Evolutionary conservation across 2,797 vertebrate genomes (phyloP).

Genomic region (Serranus cabrilla): DNA sequence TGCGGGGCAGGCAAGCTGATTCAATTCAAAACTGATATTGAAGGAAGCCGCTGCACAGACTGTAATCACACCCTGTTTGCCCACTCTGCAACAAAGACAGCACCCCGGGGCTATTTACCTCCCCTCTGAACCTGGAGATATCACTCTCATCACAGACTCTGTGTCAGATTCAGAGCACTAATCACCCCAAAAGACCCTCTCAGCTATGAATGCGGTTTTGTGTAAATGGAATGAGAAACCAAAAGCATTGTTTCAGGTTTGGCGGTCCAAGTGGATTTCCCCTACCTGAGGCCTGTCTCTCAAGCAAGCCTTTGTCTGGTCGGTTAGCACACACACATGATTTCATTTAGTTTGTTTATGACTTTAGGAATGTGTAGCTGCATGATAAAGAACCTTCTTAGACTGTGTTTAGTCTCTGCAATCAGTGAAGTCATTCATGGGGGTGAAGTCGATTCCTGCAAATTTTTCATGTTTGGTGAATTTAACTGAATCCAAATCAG

Average conservation of each 20-base stretch:
- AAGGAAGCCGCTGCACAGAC: constrained; percentile 34
- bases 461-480: neutral
- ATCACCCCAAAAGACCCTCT: constrained; percentile 27
- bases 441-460: too few species aligned
- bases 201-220: constrained; percentile 16
- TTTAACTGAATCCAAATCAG: neutral
- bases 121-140: constrained; percentile 49
- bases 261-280: constrained; percentile 51
- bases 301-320: constrained; percentile 25
- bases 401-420: neutral
- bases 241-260: constrained; percentile 39
- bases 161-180: constrained; percentile 42
- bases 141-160: constrained; percentile 24
- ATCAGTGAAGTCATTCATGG: neutral
- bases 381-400: constrained; percentile 11
- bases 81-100: constrained; percentile 30
- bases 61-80: constrained; percentile 48
- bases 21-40: constrained; percentile 55
- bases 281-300: constrained; percentile 23
- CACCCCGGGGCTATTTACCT: constrained; percentile 48
- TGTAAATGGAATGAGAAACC: constrained; percentile 41
- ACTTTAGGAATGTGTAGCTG: constrained; percentile 8
- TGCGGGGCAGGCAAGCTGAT: constrained; percentile 42
- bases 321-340: constrained; percentile 4
- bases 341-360: constrained; percentile 29